Evolutionary conservation across 1,140 invertebrate genomes (phyloP), one percentile per base, ranked within the genome.

Genomic region (Diachasmimorpha longicaudata): DNA sequence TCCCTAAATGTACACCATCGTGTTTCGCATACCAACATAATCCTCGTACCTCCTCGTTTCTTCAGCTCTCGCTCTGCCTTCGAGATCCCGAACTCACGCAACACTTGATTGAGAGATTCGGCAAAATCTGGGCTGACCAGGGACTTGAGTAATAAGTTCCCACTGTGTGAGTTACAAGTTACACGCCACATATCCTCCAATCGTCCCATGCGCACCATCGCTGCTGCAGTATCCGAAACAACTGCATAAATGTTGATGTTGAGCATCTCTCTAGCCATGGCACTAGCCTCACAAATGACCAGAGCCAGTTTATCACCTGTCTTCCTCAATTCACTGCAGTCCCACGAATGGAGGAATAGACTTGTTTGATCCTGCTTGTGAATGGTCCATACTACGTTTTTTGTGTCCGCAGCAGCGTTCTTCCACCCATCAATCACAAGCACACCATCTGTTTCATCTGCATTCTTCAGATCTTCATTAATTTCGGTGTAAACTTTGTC

Each of bases 201-300:
- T 8, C 39, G 39, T 13, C 78, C 78, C 76, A 77, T 77, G 6
- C 14, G 6, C 13, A 71, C 70, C 58, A 77, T 79, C 16, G 48
- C 52, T 11, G 75, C 67, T 6, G 73, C 70, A 75, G 77, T 73
- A 19, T 77, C 75, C 13, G 78, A 70, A 37, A 76, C 48, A 0
- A 76, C 74, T 4, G 71, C 71, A 52, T 79, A 76, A 1, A 76
- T 67, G 23, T 55, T 70, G 16, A 46, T 42, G 42, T 79, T 79
- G 44, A 46, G 77, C 23, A 31, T 63, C 21, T 72, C 42, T 79
- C 58, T 68, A 4, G 75, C 58, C 16, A 70, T 19, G 8, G 10
- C 16, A 16, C 48, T 52, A 37, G 66, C 74, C 6, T 42, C n/a
- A n/a, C n/a, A n/a, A n/a, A n/a, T n/a, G n/a, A n/a, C n/a, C n/a